Conservation (phyloP, 2,888 invertebrate species). For the Nemoura dubitans region DNA sequence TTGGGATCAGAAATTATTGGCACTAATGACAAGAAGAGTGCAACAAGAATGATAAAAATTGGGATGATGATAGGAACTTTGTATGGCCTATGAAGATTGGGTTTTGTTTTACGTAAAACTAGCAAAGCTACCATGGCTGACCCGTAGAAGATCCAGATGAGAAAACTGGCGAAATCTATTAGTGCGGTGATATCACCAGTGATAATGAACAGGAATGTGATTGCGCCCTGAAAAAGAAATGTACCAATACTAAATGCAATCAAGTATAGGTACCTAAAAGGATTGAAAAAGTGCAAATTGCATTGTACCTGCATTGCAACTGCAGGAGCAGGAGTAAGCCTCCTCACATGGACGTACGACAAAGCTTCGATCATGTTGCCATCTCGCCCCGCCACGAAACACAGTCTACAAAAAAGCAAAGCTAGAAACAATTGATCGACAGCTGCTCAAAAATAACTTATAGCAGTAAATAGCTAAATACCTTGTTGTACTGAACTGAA, state of each 20-base stretch:
- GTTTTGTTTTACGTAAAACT: slow-evolving; percentile 75
- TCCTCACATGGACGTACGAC: slow-evolving; percentile 78
- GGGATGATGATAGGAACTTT: slow-evolving; percentile 78
- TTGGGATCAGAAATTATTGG: slow-evolving; percentile 82
- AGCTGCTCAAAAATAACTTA: no score
- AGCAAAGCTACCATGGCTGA: slow-evolving; percentile 81
- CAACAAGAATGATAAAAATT: slow-evolving; percentile 73
- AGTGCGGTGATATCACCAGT: slow-evolving; percentile 78
- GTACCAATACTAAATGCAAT: no score
- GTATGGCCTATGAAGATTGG: slow-evolving; percentile 75
- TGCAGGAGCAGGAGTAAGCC: slow-evolving; percentile 82
- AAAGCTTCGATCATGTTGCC: slow-evolving; percentile 83
- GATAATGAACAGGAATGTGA: slow-evolving; percentile 76
- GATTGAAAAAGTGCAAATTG: no score
- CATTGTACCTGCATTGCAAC: slow-evolving; percentile 80
- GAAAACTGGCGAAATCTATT: slow-evolving; percentile 87
- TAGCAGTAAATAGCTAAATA: slow-evolving; percentile 53
- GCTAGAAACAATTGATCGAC: no score
- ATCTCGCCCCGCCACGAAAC: slow-evolving; percentile 82
- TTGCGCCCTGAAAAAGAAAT: slow-evolving; percentile 60
- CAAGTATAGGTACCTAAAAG: no score
- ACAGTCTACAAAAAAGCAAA: slow-evolving; percentile 73
- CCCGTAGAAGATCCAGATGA: slow-evolving; percentile 89
- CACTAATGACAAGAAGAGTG: slow-evolving; percentile 76
- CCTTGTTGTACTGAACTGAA: slow-evolving; percentile 80